Percentiles rank a stretch among this genome's conserved stretches.
These are phyloP conservation scores for Hafferia zeledoni DNA, from an alignment of 2,797 vertebrate genomes.

Conservation along the genomic window DNA sequence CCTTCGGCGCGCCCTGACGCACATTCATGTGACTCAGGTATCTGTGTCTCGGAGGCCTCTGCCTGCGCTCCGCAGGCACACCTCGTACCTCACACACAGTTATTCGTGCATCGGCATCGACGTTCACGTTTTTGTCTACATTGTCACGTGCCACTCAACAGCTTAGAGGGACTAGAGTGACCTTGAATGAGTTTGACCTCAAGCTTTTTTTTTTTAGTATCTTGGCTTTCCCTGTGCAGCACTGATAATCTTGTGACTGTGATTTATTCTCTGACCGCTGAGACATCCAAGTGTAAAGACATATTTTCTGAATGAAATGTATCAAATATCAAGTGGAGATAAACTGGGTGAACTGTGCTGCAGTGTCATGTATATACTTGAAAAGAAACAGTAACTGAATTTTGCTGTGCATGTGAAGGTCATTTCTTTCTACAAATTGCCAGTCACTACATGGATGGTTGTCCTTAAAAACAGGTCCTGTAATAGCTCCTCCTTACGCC, in stretches of 20 bases:
- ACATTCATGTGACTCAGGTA: accelerated
- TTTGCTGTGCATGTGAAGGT: neutral
- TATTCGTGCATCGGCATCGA: neutral
- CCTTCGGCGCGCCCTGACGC: neutral
- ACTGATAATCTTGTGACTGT: neutral
- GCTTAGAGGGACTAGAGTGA: neutral
- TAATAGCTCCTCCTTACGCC: neutral
- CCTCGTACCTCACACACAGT: neutral
- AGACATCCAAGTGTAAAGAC: neutral
- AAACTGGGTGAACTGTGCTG: neutral
- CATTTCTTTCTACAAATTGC: neutral
- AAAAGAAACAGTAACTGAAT: neutral
- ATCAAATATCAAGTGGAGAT: neutral
- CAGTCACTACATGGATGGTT: neutral
- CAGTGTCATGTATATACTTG: accelerated
- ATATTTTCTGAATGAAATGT: neutral
- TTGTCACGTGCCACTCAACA: neutral
- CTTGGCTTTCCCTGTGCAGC: neutral
- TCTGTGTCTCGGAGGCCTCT: neutral
- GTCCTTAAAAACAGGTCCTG: neutral
- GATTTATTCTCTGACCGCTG: neutral
- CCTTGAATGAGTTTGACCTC: slow-evolving; percentile 7
- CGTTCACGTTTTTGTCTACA: neutral
- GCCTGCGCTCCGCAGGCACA: neutral
- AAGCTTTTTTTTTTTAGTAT: neutral